Base-by-base conservation (phyloP, 2,888 invertebrate genomes). In the Eupithecia dodoneata region DNA sequence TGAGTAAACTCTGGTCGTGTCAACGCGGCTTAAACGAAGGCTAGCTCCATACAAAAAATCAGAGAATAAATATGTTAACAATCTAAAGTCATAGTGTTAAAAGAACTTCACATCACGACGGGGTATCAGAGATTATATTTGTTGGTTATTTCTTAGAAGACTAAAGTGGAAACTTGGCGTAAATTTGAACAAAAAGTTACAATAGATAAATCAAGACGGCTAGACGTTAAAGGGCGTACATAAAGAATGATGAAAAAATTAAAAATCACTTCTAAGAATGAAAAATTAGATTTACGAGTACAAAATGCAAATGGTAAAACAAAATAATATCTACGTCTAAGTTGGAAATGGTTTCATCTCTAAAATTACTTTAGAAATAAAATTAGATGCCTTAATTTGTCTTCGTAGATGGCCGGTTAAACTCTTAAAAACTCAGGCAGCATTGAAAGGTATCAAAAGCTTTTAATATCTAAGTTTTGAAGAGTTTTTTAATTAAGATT, bases 371-470 rank as follows among this genome's bases (percentile, higher is more conserved):
- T 69, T 10, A n/a, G 10, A 44, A 42, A 69, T 42, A 69, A 44
- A n/a, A 44, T 69, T 44, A 9, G 45, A 44, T n/a, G 10, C 0
- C 10, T 45, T 69, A 69, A 69, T 69, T 45, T n/a, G 10, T 69
- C 67, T 69, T 44, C 30, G 18, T 63, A 63, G 63, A 63, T 63
- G 9, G 15, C n/a, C 67, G 67, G n/a, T 69, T 69, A n/a, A 18
- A 69, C n/a, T 15, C n/a, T 44, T 69, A 44, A 69, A 69, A 67
- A 45, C 18, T 69, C 44, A 69, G 44, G 44, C 67, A 42, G 42
- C n/a, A 67, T 67, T 44, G 67, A 45, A 44, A 42, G 67, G 45
- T 69, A n/a, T 69, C 44, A 45, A 69, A 67, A 69, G 45, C 45
- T 45, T 69, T 67, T 42, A n/a, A 41, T n/a, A 59, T 59, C 59